These are phyloP conservation scores for Lycorma delicatula DNA, from an alignment of 1,140 invertebrate genomes.

Conservation along the genomic window DNA sequence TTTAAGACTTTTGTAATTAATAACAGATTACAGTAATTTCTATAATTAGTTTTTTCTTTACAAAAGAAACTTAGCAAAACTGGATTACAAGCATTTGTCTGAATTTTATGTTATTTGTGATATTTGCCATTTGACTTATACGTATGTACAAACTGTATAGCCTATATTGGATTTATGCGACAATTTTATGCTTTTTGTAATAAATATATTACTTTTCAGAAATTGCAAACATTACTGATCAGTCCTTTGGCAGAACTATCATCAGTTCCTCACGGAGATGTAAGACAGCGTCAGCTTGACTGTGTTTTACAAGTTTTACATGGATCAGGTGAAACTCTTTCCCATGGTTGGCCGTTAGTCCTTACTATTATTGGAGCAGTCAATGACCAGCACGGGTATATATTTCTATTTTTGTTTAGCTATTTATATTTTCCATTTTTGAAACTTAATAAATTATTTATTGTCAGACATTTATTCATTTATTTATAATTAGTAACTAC, in stretches of 20 bases:
- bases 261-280: conserved; percentile 81
- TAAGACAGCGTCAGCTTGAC: conserved; percentile 88
- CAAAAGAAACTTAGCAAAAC: not conserved
- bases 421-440: too few relatives aligned
- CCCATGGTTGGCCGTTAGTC: conserved; percentile 90
- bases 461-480: too few relatives aligned
- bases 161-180: too few relatives aligned
- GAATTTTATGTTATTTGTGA: not conserved
- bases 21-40: too few relatives aligned
- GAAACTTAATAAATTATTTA: too few relatives aligned
- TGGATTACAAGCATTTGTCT: not conserved
- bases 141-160: too few relatives aligned
- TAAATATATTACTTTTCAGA: conserved; percentile 46
- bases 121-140: not conserved
- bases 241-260: conserved; percentile 86
- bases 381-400: conserved; percentile 81
- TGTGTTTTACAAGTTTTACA: conserved; percentile 90
- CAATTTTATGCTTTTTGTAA: too few relatives aligned
- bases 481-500: too few relatives aligned
- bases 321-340: conserved; percentile 80
- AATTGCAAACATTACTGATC: conserved; percentile 74
- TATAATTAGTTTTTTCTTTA: not conserved
- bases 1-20: too few relatives aligned
- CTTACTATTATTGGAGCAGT: conserved; percentile 91
- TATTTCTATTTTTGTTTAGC: not conserved